Percentiles rank a stretch among this genome's conserved stretches.
Evolutionary conservation across 2,797 vertebrate genomes (phyloP).

Genomic region (Ibycter americanus): DNA sequence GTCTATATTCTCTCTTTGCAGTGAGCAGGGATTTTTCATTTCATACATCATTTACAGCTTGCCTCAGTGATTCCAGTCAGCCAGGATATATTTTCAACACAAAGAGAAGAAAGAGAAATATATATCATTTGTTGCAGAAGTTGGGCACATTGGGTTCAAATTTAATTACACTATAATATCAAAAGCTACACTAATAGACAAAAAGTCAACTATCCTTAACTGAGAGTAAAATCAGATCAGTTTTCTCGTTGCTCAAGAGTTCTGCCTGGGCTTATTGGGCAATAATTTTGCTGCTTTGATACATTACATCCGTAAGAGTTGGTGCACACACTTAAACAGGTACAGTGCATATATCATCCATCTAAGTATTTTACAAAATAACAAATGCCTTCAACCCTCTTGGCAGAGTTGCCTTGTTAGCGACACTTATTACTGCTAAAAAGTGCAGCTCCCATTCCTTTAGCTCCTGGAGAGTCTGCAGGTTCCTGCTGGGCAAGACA

Average conservation of each 20-base stretch:
- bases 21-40: constrained; percentile 66
- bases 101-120: constrained; percentile 59
- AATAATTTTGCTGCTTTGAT: constrained; percentile 46
- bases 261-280: background rate
- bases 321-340: constrained; percentile 19
- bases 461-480: constrained; percentile 28
- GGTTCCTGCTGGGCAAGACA: constrained; percentile 43
- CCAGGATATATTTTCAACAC: constrained; percentile 51
- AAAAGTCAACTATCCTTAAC: constrained; percentile 41
- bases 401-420: constrained; percentile 57
- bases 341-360: background rate
- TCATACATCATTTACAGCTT: constrained; percentile 75
- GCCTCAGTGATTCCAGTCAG: constrained; percentile 62
- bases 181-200: constrained; percentile 49
- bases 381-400: constrained; percentile 29
- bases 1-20: constrained; percentile 52
- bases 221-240: constrained; percentile 36
- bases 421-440: constrained; percentile 34
- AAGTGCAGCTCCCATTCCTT: constrained; percentile 33
- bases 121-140: constrained; percentile 56
- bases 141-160: constrained; percentile 27
- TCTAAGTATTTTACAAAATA: constrained; percentile 43
- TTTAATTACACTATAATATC: constrained; percentile 63
- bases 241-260: constrained; percentile 15
- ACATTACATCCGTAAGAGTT: constrained; percentile 21